Conservation (phyloP, 2,113 vertebrate genomes). For the Cercopithecus mona region DNA sequence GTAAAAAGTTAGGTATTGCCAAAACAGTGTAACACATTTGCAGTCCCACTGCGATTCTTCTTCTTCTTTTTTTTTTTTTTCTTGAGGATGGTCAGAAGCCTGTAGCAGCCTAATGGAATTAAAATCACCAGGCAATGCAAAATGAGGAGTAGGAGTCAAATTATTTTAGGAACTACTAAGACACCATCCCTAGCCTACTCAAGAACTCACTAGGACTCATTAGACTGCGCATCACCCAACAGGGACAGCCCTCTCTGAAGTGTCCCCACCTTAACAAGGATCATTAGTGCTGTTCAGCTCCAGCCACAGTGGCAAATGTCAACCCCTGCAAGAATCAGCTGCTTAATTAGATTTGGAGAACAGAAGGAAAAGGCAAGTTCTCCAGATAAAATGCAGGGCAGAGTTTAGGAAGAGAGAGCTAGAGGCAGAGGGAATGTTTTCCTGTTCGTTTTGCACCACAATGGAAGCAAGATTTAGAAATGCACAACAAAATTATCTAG, state of each 20-base stretch:
- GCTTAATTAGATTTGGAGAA: slow-evolving; percentile 41
- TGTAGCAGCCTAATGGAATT: slow-evolving; percentile 22
- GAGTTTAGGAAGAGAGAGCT: neutral
- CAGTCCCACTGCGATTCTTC: neutral
- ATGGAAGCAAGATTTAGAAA: neutral
- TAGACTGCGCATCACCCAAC: neutral
- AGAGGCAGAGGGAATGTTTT: neutral
- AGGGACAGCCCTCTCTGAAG: neutral
- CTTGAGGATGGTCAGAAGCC: neutral
- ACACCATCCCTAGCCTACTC: neutral
- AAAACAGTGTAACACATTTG: neutral
- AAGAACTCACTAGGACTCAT: neutral
- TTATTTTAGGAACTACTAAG: slow-evolving; percentile 52
- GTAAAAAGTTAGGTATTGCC: neutral
- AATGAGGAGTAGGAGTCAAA: slow-evolving; percentile 19
- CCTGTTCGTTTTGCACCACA: neutral
- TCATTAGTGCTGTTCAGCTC: neutral
- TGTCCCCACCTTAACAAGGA: neutral
- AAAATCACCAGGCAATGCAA: slow-evolving; percentile 51
- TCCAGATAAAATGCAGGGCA: slow-evolving; percentile 24
- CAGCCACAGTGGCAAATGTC: neutral
- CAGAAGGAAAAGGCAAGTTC: neutral
- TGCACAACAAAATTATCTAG: neutral
- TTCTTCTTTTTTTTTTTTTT: neutral
- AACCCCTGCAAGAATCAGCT: neutral